Base-by-base conservation (phyloP, 2,113 vertebrate genomes). In the Cnemophilus loriae region DNA sequence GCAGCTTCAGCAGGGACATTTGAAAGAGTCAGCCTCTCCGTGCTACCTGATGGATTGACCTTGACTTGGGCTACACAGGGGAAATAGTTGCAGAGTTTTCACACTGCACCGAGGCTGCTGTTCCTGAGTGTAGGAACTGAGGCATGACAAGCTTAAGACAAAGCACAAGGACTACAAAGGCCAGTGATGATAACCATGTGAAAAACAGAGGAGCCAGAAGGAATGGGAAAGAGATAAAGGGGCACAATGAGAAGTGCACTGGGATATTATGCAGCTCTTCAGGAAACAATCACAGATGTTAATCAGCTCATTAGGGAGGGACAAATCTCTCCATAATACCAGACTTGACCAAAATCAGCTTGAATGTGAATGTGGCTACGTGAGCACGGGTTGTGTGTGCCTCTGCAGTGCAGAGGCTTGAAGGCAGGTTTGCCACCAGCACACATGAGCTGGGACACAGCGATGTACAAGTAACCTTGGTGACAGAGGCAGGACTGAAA, bases 381-480 rank as follows among this genome's bases (percentile, higher is more conserved):
- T 22, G 12, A 64, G 32, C 4, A 14, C 6, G 56, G 73, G 69
- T 0, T 55, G 39, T 21, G 42, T 41, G 44, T 35, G 52, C 68
- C 64, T 92, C 91, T 84, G 93, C 89, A 90, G n/a, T n/a, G 69
- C n/a, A 3, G 86, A 84, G 76, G 76, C 65, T 87, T 30, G 59
- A 63, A 78, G 89, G 55, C 56, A 47, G 86, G 71, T 89, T 77
- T 95, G 79, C 71, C 69, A 82, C 50, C 30, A 92, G 83, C 83
- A 74, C 85, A 90, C 23, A 3, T 1, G 57, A 91, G 89, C 89
- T 81, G 77, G 95, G 80, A 69, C 80, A 78, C 57, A 41, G 94
- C 28, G 3, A 52, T 56, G 63, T 13, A 60, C 64, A 75, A 81
- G 95, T 96, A 94, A 96, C 95, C 92, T 94, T 96, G 95, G 95